phyloP scores from a whole-genome alignment of 2,888 invertebrate species.

The Bunonema sp. region DNA sequence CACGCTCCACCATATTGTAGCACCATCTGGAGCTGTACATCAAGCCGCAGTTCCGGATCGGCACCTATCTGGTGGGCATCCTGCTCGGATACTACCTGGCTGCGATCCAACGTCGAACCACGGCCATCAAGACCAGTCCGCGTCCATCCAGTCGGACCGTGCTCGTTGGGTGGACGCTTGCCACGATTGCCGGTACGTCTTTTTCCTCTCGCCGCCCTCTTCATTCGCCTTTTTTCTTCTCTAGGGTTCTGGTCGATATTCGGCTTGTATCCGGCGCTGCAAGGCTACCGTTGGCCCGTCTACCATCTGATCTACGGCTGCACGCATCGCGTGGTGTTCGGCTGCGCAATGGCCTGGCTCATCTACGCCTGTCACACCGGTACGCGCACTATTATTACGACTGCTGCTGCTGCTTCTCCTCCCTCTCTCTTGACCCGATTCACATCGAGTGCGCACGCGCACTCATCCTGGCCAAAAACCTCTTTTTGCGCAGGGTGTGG shows the following conservation, averaged over 20 bases:
- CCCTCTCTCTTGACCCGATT: neutral
- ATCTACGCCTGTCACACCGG: conserved; percentile 45
- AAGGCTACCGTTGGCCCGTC: conserved; percentile 39
- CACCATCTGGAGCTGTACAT: conserved; percentile 42
- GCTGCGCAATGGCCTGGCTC: conserved; percentile 39
- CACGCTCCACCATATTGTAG: conserved; percentile 9
- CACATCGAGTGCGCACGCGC: neutral
- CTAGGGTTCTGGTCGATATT: conserved; percentile 30
- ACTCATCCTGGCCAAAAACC: neutral
- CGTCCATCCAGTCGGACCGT: neutral
- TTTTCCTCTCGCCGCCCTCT: conserved; percentile 7
- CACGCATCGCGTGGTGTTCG: conserved; percentile 40
- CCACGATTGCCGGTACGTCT: conserved; percentile 7
- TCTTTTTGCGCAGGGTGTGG: conserved; percentile 32
- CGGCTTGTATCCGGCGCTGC: conserved; percentile 39
- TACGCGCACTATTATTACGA: neutral
- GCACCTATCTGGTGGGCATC: conserved; percentile 36
- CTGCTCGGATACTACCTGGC: conserved; percentile 39
- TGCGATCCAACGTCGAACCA: no score
- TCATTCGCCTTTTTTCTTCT: conserved; percentile 3
- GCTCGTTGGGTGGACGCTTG: conserved; percentile 4
- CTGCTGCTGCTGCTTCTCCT: neutral
- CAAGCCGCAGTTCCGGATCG: conserved; percentile 36
- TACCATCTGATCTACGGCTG: conserved; percentile 41
- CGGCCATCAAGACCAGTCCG: conserved; percentile 7